These are phyloP conservation scores for Dexiosoma caninum DNA, from an alignment of 2,888 invertebrate genomes.

Conservation along the genomic window DNA sequence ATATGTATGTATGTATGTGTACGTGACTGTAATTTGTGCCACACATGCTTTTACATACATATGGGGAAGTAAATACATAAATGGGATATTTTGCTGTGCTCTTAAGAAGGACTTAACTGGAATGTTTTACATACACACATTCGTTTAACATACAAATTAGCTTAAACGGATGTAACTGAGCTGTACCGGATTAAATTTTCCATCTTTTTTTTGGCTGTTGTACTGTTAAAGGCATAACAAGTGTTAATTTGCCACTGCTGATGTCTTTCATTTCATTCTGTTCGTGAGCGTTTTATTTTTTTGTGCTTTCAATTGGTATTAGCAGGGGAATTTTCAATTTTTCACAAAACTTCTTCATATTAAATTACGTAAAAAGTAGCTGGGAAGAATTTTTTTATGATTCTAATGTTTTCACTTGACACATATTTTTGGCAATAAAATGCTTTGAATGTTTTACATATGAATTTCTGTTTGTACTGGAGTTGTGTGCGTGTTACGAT, in stretches of 20 bases:
- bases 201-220: not conserved
- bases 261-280: not conserved
- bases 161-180: slow-evolving; percentile 35
- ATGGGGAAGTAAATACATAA: not conserved
- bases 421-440: not conserved
- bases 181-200: slow-evolving; percentile 10
- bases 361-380: not conserved
- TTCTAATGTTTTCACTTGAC: not conserved
- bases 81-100: not conserved
- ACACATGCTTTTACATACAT: not conserved
- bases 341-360: slow-evolving; percentile 20
- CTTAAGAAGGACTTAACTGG: slow-evolving; percentile 10
- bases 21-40: not conserved
- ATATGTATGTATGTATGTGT: not conserved
- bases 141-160: slow-evolving; percentile 63
- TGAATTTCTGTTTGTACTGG: not conserved
- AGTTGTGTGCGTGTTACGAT: not conserved
- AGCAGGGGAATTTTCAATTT: slow-evolving; percentile 37
- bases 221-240: slow-evolving; percentile 4
- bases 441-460: not conserved
- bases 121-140: slow-evolving; percentile 5
- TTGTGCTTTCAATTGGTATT: slow-evolving; percentile 11
- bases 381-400: not conserved
- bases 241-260: slow-evolving; percentile 47
- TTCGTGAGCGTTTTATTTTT: not conserved